Evolutionary conservation across 2,888 invertebrate species (phyloP), one percentile per base, ranked within the genome.

Genomic region (Epistrophe grossulariae): DNA sequence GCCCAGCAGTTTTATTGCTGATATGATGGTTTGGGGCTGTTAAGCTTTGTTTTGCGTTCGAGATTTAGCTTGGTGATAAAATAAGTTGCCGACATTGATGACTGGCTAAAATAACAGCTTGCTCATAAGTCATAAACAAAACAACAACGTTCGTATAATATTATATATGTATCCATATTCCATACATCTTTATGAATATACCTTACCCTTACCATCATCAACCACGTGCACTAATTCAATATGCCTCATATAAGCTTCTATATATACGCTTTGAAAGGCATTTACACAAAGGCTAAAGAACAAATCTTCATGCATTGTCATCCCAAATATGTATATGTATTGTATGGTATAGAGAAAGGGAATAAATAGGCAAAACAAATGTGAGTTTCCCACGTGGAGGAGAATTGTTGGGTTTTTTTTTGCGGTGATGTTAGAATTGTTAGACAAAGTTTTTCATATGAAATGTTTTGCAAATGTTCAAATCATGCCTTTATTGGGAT

Each of bases 251-350:
- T 60, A 24, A 55, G 15, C 40, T 57, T 43, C n/a, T n/a, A n/a
- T n/a, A n/a, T n/a, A 71, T 62, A 71, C 77, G 48, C 66, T 72
- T 24, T 31, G 17, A 73, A 59, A 57, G 31, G 70, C 40, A 81
- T 48, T 48, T 68, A 5, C 31, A 31, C 59, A 57, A 35, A 19
- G 40, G 15, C 13, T 17, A 40, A 24, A 24, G 38, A 77, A 48
- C 4, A 48, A 64, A 48, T 40, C 60, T 15, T 40, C 45, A 45
- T 66, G 35, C 57, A 50, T 43, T 45, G 19, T 52, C 74, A 62
- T 74, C 15, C 60, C 15, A 17, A 59, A 50, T 15, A 38, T 24
- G 35, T 19, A 45, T 35, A n/a, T n/a, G n/a, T n/a, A n/a, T n/a
- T n/a, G n/a, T n/a, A n/a, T 15, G 15, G 15, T 24, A 24, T 3